phyloP scores from a whole-genome alignment of 2,888 invertebrate genomes.

The Callyntrura guangdongensis region DNA sequence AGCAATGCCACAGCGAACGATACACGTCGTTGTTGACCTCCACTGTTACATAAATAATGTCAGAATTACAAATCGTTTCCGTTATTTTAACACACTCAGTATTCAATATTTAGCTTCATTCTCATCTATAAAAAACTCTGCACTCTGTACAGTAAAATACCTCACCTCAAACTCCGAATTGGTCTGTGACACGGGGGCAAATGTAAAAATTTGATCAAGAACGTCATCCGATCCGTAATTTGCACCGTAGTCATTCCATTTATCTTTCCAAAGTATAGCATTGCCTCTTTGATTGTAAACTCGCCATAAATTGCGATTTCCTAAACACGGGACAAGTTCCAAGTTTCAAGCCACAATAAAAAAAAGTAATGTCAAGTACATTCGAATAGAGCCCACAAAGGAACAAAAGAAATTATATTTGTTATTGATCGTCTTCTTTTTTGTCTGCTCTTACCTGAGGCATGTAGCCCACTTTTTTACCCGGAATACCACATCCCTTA shows the following conservation, averaged over 20 bases:
- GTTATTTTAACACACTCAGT: no score
- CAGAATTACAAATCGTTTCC: not conserved
- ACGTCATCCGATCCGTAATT: constrained; percentile 93
- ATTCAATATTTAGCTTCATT: no score
- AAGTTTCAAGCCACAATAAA: not conserved
- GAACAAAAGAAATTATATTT: no score
- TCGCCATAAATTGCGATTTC: constrained; percentile 96
- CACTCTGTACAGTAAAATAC: not conserved
- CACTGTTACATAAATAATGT: constrained; percentile 87
- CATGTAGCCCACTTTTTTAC: constrained; percentile 98
- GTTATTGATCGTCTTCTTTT: not conserved
- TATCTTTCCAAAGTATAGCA: constrained; percentile 98
- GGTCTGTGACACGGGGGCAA: constrained; percentile 94
- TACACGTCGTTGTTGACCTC: constrained; percentile 96
- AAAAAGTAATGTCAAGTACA: no score
- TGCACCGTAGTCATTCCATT: constrained; percentile 95
- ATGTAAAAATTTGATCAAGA: constrained; percentile 95
- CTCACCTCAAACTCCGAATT: constrained; percentile 91
- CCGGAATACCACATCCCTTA: constrained; percentile 95
- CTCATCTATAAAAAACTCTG: not conserved
- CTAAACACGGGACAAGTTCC: constrained; percentile 86
- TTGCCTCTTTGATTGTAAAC: constrained; percentile 97
- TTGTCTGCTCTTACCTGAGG: constrained; percentile 89
- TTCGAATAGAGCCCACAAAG: no score
- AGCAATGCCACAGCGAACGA: constrained; percentile 97